Percentiles rank a stretch among this genome's conserved stretches.
Evolutionary conservation across 2,888 invertebrate genomes (phyloP).

Genomic region (Aquatica leii): DNA sequence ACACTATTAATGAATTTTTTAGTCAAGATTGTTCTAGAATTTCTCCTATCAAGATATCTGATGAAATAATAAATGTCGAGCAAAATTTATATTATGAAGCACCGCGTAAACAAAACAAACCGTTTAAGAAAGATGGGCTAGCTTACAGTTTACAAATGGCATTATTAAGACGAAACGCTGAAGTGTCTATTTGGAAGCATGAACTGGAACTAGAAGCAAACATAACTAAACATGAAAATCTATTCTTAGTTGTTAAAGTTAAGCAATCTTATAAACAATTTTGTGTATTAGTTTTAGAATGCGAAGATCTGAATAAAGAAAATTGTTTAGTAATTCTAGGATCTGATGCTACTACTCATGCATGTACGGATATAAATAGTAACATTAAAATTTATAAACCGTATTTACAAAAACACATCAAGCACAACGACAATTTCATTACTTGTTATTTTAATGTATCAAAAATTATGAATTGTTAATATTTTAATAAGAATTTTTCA

Average conservation of each 20-base stretch:
- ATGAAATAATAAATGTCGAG: background rate
- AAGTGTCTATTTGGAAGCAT: constrained; percentile 65
- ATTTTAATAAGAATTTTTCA: background rate
- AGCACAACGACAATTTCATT: constrained; percentile 23
- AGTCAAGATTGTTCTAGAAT: background rate
- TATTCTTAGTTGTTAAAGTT: background rate
- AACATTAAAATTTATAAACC: constrained; percentile 49
- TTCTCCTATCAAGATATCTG: background rate
- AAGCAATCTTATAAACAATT: background rate
- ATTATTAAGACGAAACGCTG: constrained; percentile 62
- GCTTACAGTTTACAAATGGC: constrained; percentile 60
- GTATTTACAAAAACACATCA: constrained; percentile 37
- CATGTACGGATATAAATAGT: constrained; percentile 32
- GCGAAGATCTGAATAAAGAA: background rate
- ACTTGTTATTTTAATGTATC: constrained; percentile 42
- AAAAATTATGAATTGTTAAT: constrained; percentile 35
- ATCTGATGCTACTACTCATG: constrained; percentile 36
- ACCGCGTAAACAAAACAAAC: constrained; percentile 50
- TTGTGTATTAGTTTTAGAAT: background rate
- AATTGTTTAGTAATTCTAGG: constrained; percentile 46
- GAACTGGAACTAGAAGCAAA: constrained; percentile 61
- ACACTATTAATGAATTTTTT: background rate
- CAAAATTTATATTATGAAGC: constrained; percentile 43
- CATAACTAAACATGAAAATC: background rate
- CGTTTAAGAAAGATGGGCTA: constrained; percentile 63